Base-by-base conservation (phyloP, 2,797 vertebrate species). In the Falco rusticolus region DNA sequence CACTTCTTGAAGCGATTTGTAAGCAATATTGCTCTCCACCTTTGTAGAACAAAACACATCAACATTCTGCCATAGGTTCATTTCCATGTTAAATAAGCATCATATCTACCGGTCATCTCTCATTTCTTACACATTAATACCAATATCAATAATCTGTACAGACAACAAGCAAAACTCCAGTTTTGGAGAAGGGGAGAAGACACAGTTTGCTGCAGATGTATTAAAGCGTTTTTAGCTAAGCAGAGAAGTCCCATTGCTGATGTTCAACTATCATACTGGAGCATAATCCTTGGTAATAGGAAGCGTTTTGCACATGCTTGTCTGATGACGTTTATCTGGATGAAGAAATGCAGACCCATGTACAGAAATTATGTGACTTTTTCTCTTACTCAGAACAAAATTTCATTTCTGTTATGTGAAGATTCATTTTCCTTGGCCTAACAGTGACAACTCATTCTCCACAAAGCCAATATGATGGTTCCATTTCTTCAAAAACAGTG, bases 1-100 rank as follows among this genome's bases (percentile, higher is more conserved):
- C 57, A 60, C 34, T 81, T 92, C 69, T 74, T 78, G 89, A 63
- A 77, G 91, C 91, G 31, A 75, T 87, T 94, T 59, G 87, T 84
- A 84, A 90, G 60, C 26, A 93, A 51, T 51, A 37, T 75, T 81
- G 47, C 86, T 92, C 25, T 96, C 41, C 83, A 95, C 53, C 50
- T 94, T 90, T 79, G 54, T 47, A 89, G 66, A 80, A 79, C 45
- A 69, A 86, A 60, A 94, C 50, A 80, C 61, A 96, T 26, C 15
- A 79, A 63, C 10, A 47, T 63, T 86, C 87, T 94, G 70, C 60
- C 57, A 71, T 31, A 85, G 31, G 39, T 53, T 78, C 37, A 48
- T 87, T 87, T 87, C 66, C 76, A 53, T 66, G 24, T 64, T 96
- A 90, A 93, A 33, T 84, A 63, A 84, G 34, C 61, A 68, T 78